phyloP scores from a whole-genome alignment of 2,888 invertebrate species.

The Dione vanillae region DNA sequence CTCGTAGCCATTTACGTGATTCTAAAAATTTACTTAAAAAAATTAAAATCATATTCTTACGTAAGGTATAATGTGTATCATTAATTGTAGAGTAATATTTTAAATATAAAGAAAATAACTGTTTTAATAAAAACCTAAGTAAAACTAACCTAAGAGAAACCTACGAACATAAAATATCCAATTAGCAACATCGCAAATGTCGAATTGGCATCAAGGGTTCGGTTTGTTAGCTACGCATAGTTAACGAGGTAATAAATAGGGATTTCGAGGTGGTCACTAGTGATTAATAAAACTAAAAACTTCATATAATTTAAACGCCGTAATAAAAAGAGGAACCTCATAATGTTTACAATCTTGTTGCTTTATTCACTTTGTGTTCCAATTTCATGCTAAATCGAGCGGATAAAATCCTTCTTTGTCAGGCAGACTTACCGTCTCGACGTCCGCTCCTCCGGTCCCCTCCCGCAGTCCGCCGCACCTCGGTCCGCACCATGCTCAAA shows the following conservation, averaged over 20 bases:
- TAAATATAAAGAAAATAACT: no score
- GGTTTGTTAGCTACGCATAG: slow-evolving; percentile 76
- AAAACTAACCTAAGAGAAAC: background rate
- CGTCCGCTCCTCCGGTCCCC: slow-evolving; percentile 51
- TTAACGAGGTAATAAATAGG: slow-evolving; percentile 83
- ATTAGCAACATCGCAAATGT: slow-evolving; percentile 70
- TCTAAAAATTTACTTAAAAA: no score
- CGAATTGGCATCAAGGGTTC: slow-evolving; percentile 66
- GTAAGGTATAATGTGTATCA: background rate
- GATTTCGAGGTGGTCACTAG: slow-evolving; percentile 69
- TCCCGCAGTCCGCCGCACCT: slow-evolving; percentile 48
- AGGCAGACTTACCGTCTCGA: slow-evolving; percentile 80
- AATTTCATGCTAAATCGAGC: slow-evolving; percentile 85
- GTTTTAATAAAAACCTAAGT: background rate
- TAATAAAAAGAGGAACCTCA: slow-evolving; percentile 81
- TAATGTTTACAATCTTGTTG: slow-evolving; percentile 84
- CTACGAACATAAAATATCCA: slow-evolving; percentile 72
- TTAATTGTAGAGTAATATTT: background rate
- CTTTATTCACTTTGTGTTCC: slow-evolving; percentile 85
- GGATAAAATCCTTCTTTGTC: slow-evolving; percentile 82
- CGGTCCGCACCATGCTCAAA: slow-evolving; percentile 48
- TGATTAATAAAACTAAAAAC: slow-evolving; percentile 78
- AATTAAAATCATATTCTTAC: no score
- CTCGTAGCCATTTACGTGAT: slow-evolving; percentile 59
- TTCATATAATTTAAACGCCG: slow-evolving; percentile 78